Percentiles rank a stretch among this genome's conserved stretches.
phyloP scores from a whole-genome alignment of 1,140 invertebrate species.

The Drosophila burlai region DNA sequence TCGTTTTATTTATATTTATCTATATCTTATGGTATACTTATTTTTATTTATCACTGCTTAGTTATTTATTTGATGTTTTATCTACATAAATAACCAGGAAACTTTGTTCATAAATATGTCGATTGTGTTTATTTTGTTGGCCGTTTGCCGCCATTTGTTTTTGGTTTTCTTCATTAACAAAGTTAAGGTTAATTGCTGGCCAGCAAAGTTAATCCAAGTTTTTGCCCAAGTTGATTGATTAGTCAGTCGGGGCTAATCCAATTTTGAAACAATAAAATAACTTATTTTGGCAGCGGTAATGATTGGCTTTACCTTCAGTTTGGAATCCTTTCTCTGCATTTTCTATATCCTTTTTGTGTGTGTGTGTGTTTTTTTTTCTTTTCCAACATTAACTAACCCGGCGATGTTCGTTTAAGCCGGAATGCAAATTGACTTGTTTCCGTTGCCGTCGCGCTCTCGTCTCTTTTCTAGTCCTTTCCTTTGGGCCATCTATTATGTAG shows the following conservation, averaged over 20 bases:
- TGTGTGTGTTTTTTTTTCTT: neutral
- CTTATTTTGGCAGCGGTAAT: slow-evolving; percentile 21
- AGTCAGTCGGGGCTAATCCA: slow-evolving; percentile 9
- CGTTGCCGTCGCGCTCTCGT: slow-evolving; percentile 30
- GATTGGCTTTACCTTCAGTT: slow-evolving; percentile 10
- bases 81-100: neutral
- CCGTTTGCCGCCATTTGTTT: neutral
- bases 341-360: neutral
- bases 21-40: neutral
- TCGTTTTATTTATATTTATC: neutral
- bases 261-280: slow-evolving; percentile 49
- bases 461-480: slow-evolving; percentile 12
- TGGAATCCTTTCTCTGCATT: slow-evolving; percentile 1
- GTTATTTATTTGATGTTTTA: neutral
- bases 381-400: slow-evolving; percentile 65
- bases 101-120: neutral
- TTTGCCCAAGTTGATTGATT: slow-evolving; percentile 31
- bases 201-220: slow-evolving; percentile 37
- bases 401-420: slow-evolving; percentile 72
- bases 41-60: neutral
- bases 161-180: slow-evolving; percentile 11
- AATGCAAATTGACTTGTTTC: slow-evolving; percentile 82
- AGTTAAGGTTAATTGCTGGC: slow-evolving; percentile 40
- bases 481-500: slow-evolving; percentile 71
- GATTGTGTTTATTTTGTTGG: neutral